These are phyloP conservation scores for Mareca penelope DNA, from an alignment of 2,797 vertebrate species.

Conservation along the genomic window DNA sequence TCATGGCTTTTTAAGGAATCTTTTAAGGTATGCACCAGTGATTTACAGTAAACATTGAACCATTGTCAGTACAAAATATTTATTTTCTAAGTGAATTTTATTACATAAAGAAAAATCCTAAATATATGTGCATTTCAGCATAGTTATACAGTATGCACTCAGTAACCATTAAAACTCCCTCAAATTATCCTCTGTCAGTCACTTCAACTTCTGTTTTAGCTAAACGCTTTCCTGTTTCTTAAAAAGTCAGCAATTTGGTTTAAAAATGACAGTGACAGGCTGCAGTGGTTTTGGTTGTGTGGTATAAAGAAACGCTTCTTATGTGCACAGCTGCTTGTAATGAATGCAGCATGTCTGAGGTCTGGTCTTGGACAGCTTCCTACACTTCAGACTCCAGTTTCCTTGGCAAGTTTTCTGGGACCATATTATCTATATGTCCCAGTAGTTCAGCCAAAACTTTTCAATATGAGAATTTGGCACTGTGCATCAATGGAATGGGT, in stretches of 20 bases:
- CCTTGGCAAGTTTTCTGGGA: conserved; percentile 73
- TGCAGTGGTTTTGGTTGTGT: conserved; percentile 62
- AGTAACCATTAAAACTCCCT: conserved; percentile 41
- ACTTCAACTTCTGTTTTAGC: conserved; percentile 47
- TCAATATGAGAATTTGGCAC: conserved; percentile 65
- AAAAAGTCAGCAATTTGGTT: conserved; percentile 68
- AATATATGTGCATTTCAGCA: not conserved
- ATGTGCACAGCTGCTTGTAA: conserved; percentile 74
- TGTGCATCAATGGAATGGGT: conserved; percentile 22
- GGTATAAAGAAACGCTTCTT: conserved; percentile 67
- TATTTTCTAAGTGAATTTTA: not conserved
- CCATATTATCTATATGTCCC: conserved; percentile 63
- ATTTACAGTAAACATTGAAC: not conserved
- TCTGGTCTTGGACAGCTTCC: conserved; percentile 73
- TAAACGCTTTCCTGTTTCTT: conserved; percentile 62
- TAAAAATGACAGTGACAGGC: conserved; percentile 60
- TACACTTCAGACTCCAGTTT: conserved; percentile 70
- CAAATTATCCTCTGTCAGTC: conserved; percentile 54
- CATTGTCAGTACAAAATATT: not conserved
- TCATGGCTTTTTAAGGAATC: not conserved
- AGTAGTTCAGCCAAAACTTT: conserved; percentile 68
- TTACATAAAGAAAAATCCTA: not conserved
- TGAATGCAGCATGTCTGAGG: conserved; percentile 74
- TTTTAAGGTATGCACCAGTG: not conserved
- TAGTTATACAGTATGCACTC: not conserved